Evolutionary conservation across 2,113 vertebrate species (phyloP).

Genomic region (Leptocoma aspasia): DNA sequence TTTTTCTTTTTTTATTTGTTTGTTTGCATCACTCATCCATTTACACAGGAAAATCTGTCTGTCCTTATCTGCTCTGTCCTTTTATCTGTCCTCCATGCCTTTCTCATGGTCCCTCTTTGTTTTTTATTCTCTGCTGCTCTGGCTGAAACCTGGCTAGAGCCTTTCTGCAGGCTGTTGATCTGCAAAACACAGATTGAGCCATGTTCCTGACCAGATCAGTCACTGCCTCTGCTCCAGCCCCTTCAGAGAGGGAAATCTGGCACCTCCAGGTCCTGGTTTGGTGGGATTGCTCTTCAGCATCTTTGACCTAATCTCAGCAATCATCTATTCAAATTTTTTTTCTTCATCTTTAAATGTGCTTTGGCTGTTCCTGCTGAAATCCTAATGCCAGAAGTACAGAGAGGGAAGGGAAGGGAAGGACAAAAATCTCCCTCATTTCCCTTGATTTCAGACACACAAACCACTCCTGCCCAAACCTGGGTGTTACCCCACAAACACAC

Average conservation of each 20-base stretch:
- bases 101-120: too few species aligned
- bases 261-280: not conserved
- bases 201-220: fast-evolving
- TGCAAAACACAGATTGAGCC: not conserved
- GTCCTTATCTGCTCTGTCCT: too few species aligned
- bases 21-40: too few species aligned
- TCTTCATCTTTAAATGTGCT: not conserved
- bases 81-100: too few species aligned
- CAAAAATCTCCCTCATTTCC: not conserved
- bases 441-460: not conserved
- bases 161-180: slow-evolving; percentile 66
- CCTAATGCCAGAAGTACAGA: not conserved
- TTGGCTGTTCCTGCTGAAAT: not conserved
- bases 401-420: too few species aligned
- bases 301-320: not conserved
- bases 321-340: too few species aligned
- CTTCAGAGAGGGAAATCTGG: not conserved
- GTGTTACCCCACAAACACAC: too few species aligned
- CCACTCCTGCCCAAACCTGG: not conserved
- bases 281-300: not conserved
- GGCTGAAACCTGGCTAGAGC: slow-evolving; percentile 62
- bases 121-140: too few species aligned
- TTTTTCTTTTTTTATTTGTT: too few species aligned
- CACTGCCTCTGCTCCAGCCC: not conserved
- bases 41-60: too few species aligned